Percentiles rank a stretch among this genome's conserved stretches.
Evolutionary conservation across 2,888 invertebrate species (phyloP).

Genomic region (Sceliomorpha sp.): DNA sequence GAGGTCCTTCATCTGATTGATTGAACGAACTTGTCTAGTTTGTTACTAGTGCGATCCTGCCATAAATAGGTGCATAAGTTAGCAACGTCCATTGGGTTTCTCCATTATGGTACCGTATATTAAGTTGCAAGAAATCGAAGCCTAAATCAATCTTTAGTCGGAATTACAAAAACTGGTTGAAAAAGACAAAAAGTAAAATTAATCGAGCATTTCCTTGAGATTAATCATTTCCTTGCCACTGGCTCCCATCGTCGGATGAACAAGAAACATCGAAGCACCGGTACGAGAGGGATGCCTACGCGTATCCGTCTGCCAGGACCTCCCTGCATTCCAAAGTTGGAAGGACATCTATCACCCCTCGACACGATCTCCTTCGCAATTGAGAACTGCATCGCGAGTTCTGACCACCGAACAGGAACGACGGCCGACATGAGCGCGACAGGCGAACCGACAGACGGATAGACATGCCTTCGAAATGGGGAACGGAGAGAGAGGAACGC

Average conservation of each 20-base stretch:
- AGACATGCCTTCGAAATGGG: constrained; percentile 57
- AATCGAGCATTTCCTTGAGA: constrained; percentile 35
- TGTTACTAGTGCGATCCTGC: too few species aligned
- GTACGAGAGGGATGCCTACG: constrained; percentile 45
- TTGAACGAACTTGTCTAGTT: too few species aligned
- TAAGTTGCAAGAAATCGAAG: neutral
- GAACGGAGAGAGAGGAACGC: constrained; percentile 49
- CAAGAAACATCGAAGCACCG: constrained; percentile 35
- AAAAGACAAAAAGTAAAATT: constrained; percentile 39
- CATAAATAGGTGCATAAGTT: too few species aligned
- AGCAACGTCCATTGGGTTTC: too few species aligned
- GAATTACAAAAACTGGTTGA: constrained; percentile 2
- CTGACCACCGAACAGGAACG: constrained; percentile 64
- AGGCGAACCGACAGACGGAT: constrained; percentile 63
- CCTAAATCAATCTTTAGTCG: constrained; percentile 9
- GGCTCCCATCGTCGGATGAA: constrained; percentile 14
- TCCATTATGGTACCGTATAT: too few species aligned
- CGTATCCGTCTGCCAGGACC: constrained; percentile 49
- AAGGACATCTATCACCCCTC: constrained; percentile 77
- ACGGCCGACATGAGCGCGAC: constrained; percentile 54
- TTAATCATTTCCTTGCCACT: constrained; percentile 36
- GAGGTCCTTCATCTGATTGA: too few species aligned
- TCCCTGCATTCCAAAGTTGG: constrained; percentile 71
- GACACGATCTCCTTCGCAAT: constrained; percentile 69
- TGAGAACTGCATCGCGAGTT: constrained; percentile 68